Base-by-base conservation (phyloP, 2,113 vertebrate genomes). In the Trematomus loennbergii region DNA sequence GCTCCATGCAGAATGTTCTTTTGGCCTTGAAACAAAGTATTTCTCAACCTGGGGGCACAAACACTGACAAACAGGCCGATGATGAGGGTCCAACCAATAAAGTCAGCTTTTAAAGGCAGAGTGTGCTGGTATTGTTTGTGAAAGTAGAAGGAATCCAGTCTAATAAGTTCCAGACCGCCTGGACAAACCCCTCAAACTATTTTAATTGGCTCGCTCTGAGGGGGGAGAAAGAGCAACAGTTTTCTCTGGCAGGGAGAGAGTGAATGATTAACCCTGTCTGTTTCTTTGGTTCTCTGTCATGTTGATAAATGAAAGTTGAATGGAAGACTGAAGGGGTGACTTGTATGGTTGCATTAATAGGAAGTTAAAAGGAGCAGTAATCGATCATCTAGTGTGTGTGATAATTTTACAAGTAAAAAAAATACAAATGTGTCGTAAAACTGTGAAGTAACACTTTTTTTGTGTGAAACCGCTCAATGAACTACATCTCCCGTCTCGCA, bases 121-220 rank as follows among this genome's bases (percentile, higher is more conserved):
- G 48, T 16, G 17, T 22, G 50, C 13, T 17, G 5, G 15, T 66
- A 9, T n/a, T 48, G 57, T 68, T 81, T 50, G 9, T 73, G 75
- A 17, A 9, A 62, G 82, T 50, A 71, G 45, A 62, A 80, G 57
- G 62, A 76, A 81, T 64, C 65, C 12, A 1, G 12, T 50, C 63
- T 91, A 91, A 94, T 93, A 71, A 72, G 84, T 87, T 90, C 84
- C 91, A 91, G 93, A 83, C 78, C 29, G 5, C 48, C n/a, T 71
- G 3, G 1, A 22, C 16, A 73, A 84, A 78, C 29, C 16, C 29
- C 33, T 70, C 48, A 65, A 83, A 88, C 74, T 64, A 55, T 78
- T 88, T 83, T 53, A 75, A 86, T 76, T 60, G 43, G 74, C 61
- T 3, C 49, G 46, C 29, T 29, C 29, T 29, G 3, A 29, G 68